These are phyloP conservation scores for Falco naumanni DNA, from an alignment of 2,797 vertebrate species.

Conservation along the genomic window DNA sequence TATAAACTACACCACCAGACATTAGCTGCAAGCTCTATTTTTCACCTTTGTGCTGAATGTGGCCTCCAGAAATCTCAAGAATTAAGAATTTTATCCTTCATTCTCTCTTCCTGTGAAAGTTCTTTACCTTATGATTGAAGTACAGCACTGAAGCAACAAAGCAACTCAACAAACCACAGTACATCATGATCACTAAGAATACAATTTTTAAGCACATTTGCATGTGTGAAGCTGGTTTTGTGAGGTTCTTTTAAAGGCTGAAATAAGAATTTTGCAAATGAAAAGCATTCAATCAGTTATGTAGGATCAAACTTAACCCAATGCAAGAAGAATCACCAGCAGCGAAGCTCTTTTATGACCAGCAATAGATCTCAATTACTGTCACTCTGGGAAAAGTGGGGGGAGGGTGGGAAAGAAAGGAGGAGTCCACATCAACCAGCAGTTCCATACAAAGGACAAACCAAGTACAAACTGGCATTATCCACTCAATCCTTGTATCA, in stretches of 20 bases:
- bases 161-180: not conserved
- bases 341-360: not conserved
- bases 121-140: not conserved
- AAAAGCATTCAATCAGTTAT: not conserved
- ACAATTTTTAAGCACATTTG: not conserved
- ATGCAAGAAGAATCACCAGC: not conserved
- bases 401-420: constrained; percentile 54
- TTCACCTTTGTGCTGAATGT: not conserved
- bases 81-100: not conserved
- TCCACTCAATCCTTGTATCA: constrained; percentile 51
- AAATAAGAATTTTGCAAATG: not conserved
- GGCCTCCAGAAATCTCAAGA: not conserved
- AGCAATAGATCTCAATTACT: not conserved
- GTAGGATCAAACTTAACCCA: not conserved
- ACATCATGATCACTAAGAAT: not conserved
- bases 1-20: not conserved
- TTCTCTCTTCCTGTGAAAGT: not conserved
- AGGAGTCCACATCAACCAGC: not conserved
- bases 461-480: constrained; percentile 48
- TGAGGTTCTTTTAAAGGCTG: not conserved
- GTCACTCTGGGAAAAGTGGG: constrained; percentile 3
- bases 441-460: constrained; percentile 30
- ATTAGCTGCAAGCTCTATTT: not conserved
- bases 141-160: not conserved
- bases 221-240: not conserved